phyloP scores from a whole-genome alignment of 2,888 invertebrate genomes.

The Synergus gifuensis region DNA sequence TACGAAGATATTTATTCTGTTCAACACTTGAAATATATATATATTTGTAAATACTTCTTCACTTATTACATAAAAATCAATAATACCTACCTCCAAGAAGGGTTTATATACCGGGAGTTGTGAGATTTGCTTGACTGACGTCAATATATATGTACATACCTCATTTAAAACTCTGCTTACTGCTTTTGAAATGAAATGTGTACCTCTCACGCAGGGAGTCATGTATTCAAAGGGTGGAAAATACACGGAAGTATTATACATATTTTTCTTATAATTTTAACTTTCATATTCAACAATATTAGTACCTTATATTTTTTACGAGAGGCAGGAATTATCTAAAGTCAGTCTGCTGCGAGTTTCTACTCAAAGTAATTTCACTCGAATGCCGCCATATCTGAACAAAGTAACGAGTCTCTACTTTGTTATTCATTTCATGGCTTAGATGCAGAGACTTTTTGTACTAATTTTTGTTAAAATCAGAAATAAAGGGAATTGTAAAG shows the following conservation, averaged over 20 bases:
- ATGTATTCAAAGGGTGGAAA: background rate
- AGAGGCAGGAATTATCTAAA: no score
- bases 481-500: no score
- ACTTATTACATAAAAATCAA: slow-evolving; percentile 2
- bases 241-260: background rate
- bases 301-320: no score
- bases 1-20: background rate
- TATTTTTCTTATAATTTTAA: background rate
- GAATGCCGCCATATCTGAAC: no score
- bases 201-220: background rate
- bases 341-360: no score
- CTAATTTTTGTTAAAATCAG: no score
- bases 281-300: no score
- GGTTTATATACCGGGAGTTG: background rate
- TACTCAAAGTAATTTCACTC: no score
- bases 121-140: slow-evolving; percentile 18
- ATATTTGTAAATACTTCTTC: slow-evolving; percentile 15
- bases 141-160: background rate
- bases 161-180: slow-evolving; percentile 21
- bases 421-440: no score
- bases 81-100: background rate
- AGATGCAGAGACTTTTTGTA: no score
- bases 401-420: no score
- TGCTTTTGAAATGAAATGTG: slow-evolving; percentile 19
- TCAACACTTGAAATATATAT: background rate